Evolutionary conservation across 1,140 invertebrate species (phyloP).

Genomic region (Harlomillsia oculata): DNA sequence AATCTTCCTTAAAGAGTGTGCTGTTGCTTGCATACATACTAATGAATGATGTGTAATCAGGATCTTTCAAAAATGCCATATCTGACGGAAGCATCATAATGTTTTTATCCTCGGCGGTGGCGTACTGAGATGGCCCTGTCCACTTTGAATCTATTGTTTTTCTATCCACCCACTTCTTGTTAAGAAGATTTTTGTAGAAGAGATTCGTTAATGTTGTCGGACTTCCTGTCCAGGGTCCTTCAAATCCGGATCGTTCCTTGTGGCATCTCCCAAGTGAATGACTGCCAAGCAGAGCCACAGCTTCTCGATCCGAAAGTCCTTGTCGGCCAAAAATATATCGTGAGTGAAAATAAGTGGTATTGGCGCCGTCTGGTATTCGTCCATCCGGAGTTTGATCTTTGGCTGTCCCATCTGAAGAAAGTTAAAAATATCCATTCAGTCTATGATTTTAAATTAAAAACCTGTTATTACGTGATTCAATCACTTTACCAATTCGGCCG

Average conservation of each 20-base stretch:
- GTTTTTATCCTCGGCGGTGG: conserved; percentile 23
- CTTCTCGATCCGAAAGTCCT: conserved; percentile 23
- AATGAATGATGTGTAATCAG: conserved; percentile 20
- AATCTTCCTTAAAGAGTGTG: conserved; percentile 24
- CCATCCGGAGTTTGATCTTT: conserved; percentile 15
- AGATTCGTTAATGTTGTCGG: conserved; percentile 27
- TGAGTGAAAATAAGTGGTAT: conserved; percentile 12
- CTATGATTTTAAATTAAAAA: too few species aligned
- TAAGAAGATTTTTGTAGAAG: conserved; percentile 23
- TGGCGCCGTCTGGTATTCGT: conserved; percentile 12
- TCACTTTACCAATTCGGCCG: conserved; percentile 21
- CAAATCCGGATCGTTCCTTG: conserved; percentile 24
- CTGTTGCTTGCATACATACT: conserved; percentile 27
- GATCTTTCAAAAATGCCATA: conserved; percentile 25
- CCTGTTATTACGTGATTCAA: too few species aligned
- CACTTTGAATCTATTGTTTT: too few species aligned
- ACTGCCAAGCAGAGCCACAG: conserved; percentile 15
- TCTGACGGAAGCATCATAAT: conserved; percentile 32
- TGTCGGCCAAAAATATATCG: conserved; percentile 21
- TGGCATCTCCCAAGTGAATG: conserved; percentile 24
- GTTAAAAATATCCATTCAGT: too few species aligned
- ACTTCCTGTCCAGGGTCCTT: conserved; percentile 27
- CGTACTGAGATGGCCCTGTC: conserved; percentile 25
- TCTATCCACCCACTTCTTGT: conserved; percentile 23
- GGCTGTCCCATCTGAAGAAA: conserved; percentile 22